Conservation (phyloP, 2,888 invertebrate genomes). For the Drosophila buzzatii region DNA sequence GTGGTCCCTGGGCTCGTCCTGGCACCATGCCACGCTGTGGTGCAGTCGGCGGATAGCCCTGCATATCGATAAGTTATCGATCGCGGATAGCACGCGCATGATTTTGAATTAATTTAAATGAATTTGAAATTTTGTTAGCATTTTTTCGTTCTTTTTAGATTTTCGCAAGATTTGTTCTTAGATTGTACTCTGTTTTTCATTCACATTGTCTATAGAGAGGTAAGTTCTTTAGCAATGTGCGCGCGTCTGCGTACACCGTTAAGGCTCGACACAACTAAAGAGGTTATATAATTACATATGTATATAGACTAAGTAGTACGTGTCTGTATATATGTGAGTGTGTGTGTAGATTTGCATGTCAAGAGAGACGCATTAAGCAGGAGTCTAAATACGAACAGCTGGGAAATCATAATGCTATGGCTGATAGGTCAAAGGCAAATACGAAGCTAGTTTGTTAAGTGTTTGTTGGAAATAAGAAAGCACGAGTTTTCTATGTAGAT, state of each 20-base stretch:
- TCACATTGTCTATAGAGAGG: slow-evolving; percentile 73
- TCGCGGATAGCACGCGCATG: slow-evolving; percentile 60
- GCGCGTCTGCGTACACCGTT: slow-evolving; percentile 60
- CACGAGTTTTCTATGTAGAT: slow-evolving; percentile 41
- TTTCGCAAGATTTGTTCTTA: slow-evolving; percentile 60
- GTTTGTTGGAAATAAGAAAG: slow-evolving; percentile 63
- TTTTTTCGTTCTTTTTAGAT: slow-evolving; percentile 43
- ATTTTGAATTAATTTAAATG: slow-evolving; percentile 79
- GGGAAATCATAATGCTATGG: slow-evolving; percentile 61
- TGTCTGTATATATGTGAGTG: slow-evolving; percentile 12
- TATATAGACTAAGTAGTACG: slow-evolving; percentile 4
- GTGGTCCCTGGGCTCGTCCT: slow-evolving; percentile 78
- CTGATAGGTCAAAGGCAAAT: slow-evolving; percentile 69
- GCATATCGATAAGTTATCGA: slow-evolving; percentile 49
- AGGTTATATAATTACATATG: slow-evolving; percentile 31
- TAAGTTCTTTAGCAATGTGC: slow-evolving; percentile 50
- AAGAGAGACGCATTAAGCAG: slow-evolving; percentile 36
- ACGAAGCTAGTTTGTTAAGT: slow-evolving; percentile 66
- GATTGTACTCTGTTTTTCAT: slow-evolving; percentile 77
- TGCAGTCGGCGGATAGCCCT: slow-evolving; percentile 82
- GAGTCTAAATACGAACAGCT: slow-evolving; percentile 59
- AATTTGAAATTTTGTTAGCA: slow-evolving; percentile 80
- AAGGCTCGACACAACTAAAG: slow-evolving; percentile 62
- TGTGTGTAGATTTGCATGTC: slow-evolving; percentile 19
- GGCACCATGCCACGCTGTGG: slow-evolving; percentile 80